A percentile compares a stretch with the other conserved stretches of the same genome.
These are phyloP conservation scores for Phoeniculus purpureus DNA, from an alignment of 2,797 vertebrate genomes.

Conservation along the genomic window DNA sequence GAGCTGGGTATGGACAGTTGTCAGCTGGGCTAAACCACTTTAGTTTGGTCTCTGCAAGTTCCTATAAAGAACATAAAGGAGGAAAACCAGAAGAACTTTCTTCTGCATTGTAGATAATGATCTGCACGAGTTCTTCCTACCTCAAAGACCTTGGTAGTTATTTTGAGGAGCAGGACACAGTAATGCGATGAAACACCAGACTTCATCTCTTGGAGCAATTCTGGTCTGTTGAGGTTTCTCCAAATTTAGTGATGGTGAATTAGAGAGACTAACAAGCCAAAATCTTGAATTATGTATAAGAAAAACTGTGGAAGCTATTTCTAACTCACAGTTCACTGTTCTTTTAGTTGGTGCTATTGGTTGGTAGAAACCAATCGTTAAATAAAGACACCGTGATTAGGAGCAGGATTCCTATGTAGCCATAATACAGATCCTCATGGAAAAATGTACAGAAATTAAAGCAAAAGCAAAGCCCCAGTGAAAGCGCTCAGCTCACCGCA, in stretches of 20 bases:
- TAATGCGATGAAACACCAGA: not conserved
- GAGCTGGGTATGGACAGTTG: not conserved
- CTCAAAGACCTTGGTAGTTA: not conserved
- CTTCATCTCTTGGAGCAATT: not conserved
- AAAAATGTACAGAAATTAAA: not conserved
- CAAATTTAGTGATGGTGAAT: not conserved
- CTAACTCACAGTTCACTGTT: not conserved
- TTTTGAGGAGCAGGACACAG: not conserved
- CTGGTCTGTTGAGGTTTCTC: not conserved
- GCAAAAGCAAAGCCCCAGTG: not conserved
- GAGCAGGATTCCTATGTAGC: not conserved
- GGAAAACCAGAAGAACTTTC: not conserved
- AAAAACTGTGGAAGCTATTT: not conserved
- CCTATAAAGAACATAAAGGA: not conserved
- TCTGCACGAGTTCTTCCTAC: not conserved
- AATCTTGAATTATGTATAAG: not conserved
- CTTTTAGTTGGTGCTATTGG: not conserved
- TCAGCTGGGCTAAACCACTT: not conserved
- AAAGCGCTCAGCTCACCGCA: not conserved
- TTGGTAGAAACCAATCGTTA: not conserved
- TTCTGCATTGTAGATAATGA: not conserved
- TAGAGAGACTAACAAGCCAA: not conserved
- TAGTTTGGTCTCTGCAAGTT: not conserved
- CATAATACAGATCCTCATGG: not conserved
- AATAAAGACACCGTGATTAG: not conserved